Evolutionary conservation across 2,113 vertebrate species (phyloP).

Genomic region (Anoura caudifer): DNA sequence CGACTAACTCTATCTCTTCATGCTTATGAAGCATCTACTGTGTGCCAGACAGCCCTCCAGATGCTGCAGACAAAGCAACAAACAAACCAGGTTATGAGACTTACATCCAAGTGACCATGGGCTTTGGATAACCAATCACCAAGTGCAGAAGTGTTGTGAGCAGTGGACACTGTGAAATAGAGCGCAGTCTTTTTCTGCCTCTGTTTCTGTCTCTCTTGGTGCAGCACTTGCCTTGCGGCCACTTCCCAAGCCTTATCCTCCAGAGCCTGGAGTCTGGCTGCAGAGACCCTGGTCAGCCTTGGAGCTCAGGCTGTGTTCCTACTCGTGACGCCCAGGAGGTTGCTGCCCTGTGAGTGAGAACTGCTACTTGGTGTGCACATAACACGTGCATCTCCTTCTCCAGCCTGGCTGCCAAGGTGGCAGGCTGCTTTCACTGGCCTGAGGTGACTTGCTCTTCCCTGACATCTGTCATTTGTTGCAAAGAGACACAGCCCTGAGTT

Average conservation of each 20-base stretch:
- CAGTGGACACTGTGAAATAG: fast-evolving
- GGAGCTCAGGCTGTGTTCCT: neutral
- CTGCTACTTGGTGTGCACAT: fast-evolving
- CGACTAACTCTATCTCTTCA: fast-evolving
- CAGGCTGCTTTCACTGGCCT: neutral
- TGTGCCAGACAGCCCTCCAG: too few relatives aligned
- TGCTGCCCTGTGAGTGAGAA: neutral
- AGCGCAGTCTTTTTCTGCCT: neutral
- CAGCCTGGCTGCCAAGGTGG: neutral
- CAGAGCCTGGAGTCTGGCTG: neutral
- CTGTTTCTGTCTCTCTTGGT: neutral
- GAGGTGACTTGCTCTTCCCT: neutral
- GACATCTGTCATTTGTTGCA: neutral
- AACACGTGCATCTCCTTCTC: neutral
- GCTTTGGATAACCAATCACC: fast-evolving
- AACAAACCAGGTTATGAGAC: neutral
- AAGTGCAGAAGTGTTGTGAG: neutral
- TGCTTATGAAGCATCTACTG: neutral
- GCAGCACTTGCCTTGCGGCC: fast-evolving
- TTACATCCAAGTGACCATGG: neutral
- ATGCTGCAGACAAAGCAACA: neutral
- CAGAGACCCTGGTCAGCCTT: neutral
- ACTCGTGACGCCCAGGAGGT: neutral
- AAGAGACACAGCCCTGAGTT: neutral
- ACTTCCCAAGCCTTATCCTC: neutral